Conservation (phyloP, 2,888 invertebrate species). For the Chalcis sispes region DNA sequence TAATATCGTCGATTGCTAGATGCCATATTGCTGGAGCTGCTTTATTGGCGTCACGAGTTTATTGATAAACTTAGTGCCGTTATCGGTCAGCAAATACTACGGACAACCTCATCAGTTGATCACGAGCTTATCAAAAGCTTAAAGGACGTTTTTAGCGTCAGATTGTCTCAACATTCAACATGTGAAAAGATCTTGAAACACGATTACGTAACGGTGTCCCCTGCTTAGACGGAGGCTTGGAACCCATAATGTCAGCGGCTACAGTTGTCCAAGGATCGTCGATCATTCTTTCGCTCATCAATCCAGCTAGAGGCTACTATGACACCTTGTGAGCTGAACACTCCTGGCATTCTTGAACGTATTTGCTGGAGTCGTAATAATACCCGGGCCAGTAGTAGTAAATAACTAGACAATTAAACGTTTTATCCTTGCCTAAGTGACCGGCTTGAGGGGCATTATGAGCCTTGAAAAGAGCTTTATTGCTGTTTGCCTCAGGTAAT, state of each 20-base stretch:
- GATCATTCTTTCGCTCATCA: constrained; percentile 51
- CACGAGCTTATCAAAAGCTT: constrained; percentile 43
- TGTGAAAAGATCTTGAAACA: constrained; percentile 59
- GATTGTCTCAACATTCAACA: constrained; percentile 57
- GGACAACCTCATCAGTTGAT: constrained; percentile 45
- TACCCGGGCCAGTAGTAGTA: constrained; percentile 61
- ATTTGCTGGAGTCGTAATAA: constrained; percentile 48
- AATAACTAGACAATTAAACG: constrained; percentile 4
- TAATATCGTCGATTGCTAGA: constrained; percentile 53
- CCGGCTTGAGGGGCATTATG: constrained; percentile 61
- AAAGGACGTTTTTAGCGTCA: constrained; percentile 42
- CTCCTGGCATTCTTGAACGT: constrained; percentile 55
- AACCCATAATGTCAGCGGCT: constrained; percentile 60
- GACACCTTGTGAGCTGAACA: constrained; percentile 59
- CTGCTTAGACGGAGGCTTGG: constrained; percentile 52
- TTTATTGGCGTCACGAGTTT: constrained; percentile 39
- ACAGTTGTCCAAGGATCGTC: constrained; percentile 55
- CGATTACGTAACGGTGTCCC: constrained; percentile 51
- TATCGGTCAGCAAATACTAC: constrained; percentile 49
- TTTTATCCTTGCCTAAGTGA: constrained; percentile 62
- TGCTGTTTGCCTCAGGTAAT: too few species aligned
- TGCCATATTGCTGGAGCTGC: constrained; percentile 18
- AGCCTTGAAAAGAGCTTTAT: constrained; percentile 35
- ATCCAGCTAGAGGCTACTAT: constrained; percentile 38
- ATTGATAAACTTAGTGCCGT: constrained; percentile 56